These are phyloP conservation scores for Tautogolabrus adspersus DNA, from an alignment of 2,113 vertebrate species.

Conservation along the genomic window DNA sequence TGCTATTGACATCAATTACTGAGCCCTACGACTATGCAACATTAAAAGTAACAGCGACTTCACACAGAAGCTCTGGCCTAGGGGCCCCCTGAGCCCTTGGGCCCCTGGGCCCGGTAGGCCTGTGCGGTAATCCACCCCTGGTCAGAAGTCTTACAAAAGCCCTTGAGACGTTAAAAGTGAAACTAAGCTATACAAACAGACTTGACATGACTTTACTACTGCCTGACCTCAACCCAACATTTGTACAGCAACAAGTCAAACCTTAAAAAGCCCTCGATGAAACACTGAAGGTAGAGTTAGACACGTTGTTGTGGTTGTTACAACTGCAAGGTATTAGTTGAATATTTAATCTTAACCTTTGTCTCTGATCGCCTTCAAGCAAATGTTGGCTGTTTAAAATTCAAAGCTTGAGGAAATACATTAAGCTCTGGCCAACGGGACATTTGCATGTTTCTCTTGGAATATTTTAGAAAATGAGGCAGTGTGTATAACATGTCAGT, in stretches of 20 bases:
- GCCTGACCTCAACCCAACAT: not conserved
- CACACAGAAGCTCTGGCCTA: no score
- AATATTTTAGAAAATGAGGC: not conserved
- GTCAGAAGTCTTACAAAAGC: not conserved
- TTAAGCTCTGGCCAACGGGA: not conserved
- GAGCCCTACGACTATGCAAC: no score
- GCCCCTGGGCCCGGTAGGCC: no score
- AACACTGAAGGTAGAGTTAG: not conserved
- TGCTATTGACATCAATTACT: no score
- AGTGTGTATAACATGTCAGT: not conserved
- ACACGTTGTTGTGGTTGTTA: not conserved
- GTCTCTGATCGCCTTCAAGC: not conserved
- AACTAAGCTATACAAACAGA: not conserved
- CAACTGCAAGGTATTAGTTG: not conserved
- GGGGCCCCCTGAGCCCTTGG: no score
- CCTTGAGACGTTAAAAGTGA: not conserved
- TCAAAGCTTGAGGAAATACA: not conserved
- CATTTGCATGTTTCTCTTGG: not conserved
- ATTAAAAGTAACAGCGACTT: no score
- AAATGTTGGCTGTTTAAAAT: not conserved
- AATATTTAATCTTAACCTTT: not conserved
- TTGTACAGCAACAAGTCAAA: not conserved
- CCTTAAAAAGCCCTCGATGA: not conserved
- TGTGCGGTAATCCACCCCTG: no score
- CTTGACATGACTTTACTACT: not conserved